Percentiles rank a stretch among this genome's conserved stretches.
phyloP scores from a whole-genome alignment of 2,797 vertebrate genomes.

The Rachycentron canadum region DNA sequence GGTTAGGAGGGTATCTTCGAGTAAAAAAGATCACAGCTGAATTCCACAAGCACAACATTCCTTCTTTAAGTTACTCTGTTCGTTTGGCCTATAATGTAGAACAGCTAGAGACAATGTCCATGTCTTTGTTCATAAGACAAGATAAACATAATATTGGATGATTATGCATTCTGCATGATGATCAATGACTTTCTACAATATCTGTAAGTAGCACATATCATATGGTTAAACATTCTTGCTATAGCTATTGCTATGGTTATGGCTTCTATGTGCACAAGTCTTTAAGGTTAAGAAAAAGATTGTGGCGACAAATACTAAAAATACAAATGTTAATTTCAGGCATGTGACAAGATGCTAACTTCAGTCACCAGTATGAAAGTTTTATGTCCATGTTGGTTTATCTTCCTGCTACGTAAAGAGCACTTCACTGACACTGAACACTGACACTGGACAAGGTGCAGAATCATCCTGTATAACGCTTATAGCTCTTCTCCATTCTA shows the following conservation, averaged over 20 bases:
- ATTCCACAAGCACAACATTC: background rate
- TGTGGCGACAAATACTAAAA: background rate
- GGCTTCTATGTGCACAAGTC: no score
- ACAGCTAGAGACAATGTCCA: background rate
- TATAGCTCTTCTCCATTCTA: no score
- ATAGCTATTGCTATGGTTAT: no score
- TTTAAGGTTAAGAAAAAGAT: background rate
- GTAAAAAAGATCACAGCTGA: constrained; percentile 17
- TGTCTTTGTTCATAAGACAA: background rate
- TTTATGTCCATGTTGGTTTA: background rate
- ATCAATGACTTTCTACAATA: background rate
- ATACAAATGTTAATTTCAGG: background rate
- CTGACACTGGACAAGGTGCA: background rate
- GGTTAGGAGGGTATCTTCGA: constrained; percentile 24
- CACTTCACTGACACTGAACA: background rate
- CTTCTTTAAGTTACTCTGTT: background rate
- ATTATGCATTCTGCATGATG: background rate
- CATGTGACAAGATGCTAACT: background rate
- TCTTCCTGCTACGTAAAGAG: no score
- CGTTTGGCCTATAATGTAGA: background rate
- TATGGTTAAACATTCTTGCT: no score
- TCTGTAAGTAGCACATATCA: background rate
- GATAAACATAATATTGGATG: background rate
- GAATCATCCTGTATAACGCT: no score
- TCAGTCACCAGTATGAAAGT: background rate